Evolutionary conservation across 2,797 vertebrate species (phyloP).

Genomic region (Peromyscus attwateri): DNA sequence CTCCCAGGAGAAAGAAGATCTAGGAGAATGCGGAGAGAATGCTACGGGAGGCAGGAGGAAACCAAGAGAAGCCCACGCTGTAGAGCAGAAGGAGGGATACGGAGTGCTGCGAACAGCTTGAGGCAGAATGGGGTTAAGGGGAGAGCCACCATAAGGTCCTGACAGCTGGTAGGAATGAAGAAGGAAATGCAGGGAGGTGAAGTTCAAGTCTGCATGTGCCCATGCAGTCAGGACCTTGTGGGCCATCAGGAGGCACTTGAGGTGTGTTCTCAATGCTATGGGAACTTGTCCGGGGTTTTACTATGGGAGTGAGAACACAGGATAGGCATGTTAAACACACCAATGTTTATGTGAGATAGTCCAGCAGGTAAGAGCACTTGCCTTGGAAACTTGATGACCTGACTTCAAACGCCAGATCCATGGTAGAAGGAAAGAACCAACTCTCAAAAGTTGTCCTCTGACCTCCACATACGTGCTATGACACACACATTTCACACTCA

Average conservation of each 20-base stretch:
- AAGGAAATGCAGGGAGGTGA: neutral
- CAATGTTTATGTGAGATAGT: too few relatives aligned
- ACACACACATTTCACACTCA: neutral
- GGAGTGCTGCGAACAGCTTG: neutral
- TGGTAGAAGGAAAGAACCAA: neutral
- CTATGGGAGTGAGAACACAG: neutral
- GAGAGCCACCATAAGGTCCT: neutral
- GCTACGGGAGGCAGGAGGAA: neutral
- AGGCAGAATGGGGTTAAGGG: neutral
- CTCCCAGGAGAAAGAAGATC: neutral
- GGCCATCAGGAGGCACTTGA: neutral
- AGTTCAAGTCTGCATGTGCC: neutral
- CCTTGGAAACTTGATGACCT: neutral
- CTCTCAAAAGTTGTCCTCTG: neutral
- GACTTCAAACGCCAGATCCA: neutral
- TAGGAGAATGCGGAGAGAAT: too few relatives aligned
- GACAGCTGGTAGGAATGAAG: neutral
- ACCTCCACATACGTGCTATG: neutral
- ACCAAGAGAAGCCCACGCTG: neutral
- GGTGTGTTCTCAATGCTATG: neutral
- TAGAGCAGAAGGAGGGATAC: neutral
- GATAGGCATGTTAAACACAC: neutral
- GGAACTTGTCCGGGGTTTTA: constrained; percentile 1
- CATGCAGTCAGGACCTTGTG: neutral
- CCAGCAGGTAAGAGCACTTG: neutral